Percentiles rank a stretch among this genome's conserved stretches.
These are phyloP conservation scores for Caenorhabditis imperialis DNA, from an alignment of 2,888 invertebrate genomes.

Conservation along the genomic window DNA sequence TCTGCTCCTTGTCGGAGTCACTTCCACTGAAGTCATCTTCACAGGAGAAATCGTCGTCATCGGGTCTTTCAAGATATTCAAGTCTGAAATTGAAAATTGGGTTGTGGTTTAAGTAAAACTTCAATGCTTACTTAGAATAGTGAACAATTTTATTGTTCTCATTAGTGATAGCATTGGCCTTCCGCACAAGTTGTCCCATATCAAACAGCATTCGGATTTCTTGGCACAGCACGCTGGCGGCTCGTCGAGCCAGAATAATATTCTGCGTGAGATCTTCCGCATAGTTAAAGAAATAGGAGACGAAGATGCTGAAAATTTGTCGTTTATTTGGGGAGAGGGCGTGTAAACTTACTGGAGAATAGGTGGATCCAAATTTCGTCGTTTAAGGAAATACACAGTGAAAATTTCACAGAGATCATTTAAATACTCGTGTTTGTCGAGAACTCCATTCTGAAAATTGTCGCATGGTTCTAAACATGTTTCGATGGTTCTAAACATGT, in stretches of 20 bases:
- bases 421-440: slow-evolving; percentile 75
- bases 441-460: slow-evolving; percentile 69
- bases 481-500: no score
- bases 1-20: not conserved
- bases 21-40: no score
- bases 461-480: no score
- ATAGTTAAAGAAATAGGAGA: slow-evolving; percentile 49
- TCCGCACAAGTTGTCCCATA: not conserved
- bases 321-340: not conserved
- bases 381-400: slow-evolving; percentile 44
- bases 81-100: no score
- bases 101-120: no score
- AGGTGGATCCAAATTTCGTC: not conserved
- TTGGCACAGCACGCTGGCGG: slow-evolving; percentile 53
- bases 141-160: not conserved
- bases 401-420: slow-evolving; percentile 72
- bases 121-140: no score
- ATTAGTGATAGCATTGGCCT: not conserved
- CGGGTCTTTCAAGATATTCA: no score
- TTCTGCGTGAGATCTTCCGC: slow-evolving; percentile 59
- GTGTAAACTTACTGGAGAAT: slow-evolving; percentile 13
- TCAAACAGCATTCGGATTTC: slow-evolving; percentile 7
- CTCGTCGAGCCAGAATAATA: slow-evolving; percentile 65
- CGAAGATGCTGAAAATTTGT: slow-evolving; percentile 24
- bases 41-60: not conserved